Evolutionary conservation across 2,888 invertebrate species (phyloP).

Genomic region (Sinotaia quadrata): DNA sequence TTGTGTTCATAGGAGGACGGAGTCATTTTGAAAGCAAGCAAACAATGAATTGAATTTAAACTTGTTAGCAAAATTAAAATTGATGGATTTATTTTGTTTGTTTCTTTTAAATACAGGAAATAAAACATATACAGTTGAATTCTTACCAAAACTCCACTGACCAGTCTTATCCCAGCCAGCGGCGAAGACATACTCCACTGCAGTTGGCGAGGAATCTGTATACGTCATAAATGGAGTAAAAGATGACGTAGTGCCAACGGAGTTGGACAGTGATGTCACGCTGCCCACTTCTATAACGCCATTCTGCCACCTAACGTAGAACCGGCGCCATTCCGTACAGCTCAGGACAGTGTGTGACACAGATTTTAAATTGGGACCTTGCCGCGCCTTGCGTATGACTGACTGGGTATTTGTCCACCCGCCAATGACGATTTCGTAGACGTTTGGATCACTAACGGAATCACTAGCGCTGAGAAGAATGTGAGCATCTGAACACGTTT

Average conservation of each 20-base stretch:
- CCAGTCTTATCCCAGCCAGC: constrained; percentile 5
- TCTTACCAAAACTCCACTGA: neutral
- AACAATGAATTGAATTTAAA: no score
- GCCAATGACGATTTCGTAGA: constrained; percentile 89
- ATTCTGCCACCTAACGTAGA: constrained; percentile 54
- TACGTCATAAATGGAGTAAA: constrained; percentile 45
- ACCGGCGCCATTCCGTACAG: constrained; percentile 39
- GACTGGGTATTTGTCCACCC: constrained; percentile 90
- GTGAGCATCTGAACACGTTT: constrained; percentile 87
- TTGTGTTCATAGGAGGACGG: no score
- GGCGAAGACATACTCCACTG: constrained; percentile 45
- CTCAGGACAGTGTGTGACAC: constrained; percentile 36
- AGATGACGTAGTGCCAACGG: neutral
- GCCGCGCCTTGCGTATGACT: constrained; percentile 51
- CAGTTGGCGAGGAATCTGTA: constrained; percentile 49
- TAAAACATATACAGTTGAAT: no score
- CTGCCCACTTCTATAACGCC: constrained; percentile 45
- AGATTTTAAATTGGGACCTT: constrained; percentile 42
- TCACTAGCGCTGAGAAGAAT: constrained; percentile 79
- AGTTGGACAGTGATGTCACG: constrained; percentile 40
- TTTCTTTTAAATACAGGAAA: no score
- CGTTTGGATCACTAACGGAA: constrained; percentile 76
- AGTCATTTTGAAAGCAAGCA: no score
- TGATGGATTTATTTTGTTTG: no score
- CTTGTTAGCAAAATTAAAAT: no score